Evolutionary conservation across 2,888 invertebrate species (phyloP).

Genomic region (Trilocha varians): DNA sequence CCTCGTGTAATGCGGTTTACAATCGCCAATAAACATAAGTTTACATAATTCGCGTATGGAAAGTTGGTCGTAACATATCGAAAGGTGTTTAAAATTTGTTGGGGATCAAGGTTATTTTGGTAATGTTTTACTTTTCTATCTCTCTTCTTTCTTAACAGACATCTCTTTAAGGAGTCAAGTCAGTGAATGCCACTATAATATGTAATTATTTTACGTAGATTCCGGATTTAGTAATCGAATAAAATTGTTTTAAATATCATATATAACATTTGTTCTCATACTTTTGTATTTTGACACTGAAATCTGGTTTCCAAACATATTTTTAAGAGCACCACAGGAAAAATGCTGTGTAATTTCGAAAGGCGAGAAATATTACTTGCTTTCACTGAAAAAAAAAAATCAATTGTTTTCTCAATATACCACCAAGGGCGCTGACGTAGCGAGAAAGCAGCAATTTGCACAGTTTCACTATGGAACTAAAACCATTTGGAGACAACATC

Average conservation of each 20-base stretch:
- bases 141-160: no score
- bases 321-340: neutral
- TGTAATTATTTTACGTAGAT: no score
- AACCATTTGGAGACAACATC: neutral
- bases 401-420: slow-evolving; percentile 39
- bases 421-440: slow-evolving; percentile 21
- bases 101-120: no score
- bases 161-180: no score
- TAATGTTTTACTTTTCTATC: no score
- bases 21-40: slow-evolving; percentile 13
- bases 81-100: no score
- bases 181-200: no score
- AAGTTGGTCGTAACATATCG: slow-evolving; percentile 12
- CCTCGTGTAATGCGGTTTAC: slow-evolving; percentile 15
- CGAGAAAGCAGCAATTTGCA: slow-evolving; percentile 29
- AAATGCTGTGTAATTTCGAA: neutral
- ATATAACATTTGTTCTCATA: no score
- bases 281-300: no score
- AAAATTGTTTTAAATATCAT: no score
- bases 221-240: no score
- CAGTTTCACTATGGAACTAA: slow-evolving; percentile 7
- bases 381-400: slow-evolving; percentile 41
- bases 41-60: slow-evolving; percentile 18
- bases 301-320: neutral
- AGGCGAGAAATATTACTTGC: slow-evolving; percentile 7